Base-by-base conservation (phyloP, 2,888 invertebrate species). In the Diaphora mendica region DNA sequence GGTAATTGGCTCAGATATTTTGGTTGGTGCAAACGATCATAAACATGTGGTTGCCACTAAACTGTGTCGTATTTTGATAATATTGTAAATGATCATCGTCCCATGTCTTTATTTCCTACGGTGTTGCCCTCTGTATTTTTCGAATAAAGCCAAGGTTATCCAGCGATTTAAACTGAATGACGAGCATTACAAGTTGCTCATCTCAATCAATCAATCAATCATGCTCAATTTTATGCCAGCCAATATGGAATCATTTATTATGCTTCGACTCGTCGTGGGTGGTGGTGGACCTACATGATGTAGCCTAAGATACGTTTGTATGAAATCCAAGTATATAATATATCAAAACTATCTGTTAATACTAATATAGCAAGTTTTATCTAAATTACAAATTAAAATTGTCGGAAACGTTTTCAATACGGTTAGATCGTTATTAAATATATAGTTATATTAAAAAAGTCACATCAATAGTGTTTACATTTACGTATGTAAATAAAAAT, bases 191-290 rank as follows among this genome's bases (percentile, higher is more conserved):
- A 62, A n/a, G n/a, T n/a, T n/a, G n/a, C n/a, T n/a, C n/a, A n/a
- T n/a, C n/a, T n/a, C n/a, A n/a, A n/a, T n/a, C n/a, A n/a, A n/a
- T n/a, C n/a, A n/a, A n/a, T n/a, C n/a, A n/a, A n/a, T n/a, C n/a
- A n/a, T n/a, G n/a, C n/a, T n/a, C n/a, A n/a, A n/a, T n/a, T n/a
- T 23, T 42, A 67, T 67, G 67, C 67, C 44, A 67, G 15, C 67
- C 44, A 44, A 44, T 48, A 48, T 67, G 67, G 7, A 44, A 9
- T 44, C 44, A 67, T 44, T 44, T 30, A 44, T 44, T 26, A 44
- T 26, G 17, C 59, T 15, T 62, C 17, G 13, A 15, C 26, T n/a
- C 55, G 11, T 26, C 55, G 55, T 55, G 55, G 55, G 55, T 11
- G n/a, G 51, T 55, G 26, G 59, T 62, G n/a, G n/a, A 15, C 59